Percentiles rank a stretch among this genome's conserved stretches.
Evolutionary conservation across 2,888 invertebrate species (phyloP).

Genomic region (Agonopterix arenella): DNA sequence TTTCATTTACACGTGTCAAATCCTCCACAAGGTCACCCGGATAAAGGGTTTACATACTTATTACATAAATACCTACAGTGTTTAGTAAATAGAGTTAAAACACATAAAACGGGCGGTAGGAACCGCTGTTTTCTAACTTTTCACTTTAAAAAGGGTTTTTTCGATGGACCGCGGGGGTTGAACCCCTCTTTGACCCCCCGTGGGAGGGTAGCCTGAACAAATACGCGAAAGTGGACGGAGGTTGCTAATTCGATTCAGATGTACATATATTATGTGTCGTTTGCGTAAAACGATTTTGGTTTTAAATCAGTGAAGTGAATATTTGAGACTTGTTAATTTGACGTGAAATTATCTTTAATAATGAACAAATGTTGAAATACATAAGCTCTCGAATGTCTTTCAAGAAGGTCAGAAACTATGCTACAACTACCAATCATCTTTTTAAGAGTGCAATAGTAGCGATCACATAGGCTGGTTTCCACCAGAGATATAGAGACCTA

Average conservation of each 20-base stretch:
- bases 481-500: too few species aligned
- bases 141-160: conserved; percentile 21
- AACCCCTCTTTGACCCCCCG: not conserved
- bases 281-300: not conserved
- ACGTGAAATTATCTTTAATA: too few species aligned
- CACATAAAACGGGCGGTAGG: conserved; percentile 1
- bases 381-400: too few species aligned
- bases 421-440: too few species aligned
- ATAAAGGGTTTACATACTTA: not conserved
- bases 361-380: too few species aligned
- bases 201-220: conserved; percentile 35
- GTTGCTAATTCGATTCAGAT: conserved; percentile 42
- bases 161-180: conserved; percentile 6
- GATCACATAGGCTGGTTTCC: too few species aligned
- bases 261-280: conserved; percentile 8
- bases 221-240: conserved; percentile 39
- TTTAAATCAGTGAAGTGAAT: too few species aligned
- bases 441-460: too few species aligned
- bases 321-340: too few species aligned
- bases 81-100: conserved; percentile 5
- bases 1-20: too few species aligned
- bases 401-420: too few species aligned
- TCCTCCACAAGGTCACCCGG: too few species aligned
- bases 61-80: not conserved
- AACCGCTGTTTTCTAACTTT: conserved; percentile 17